Evolutionary conservation across 2,113 vertebrate genomes (phyloP).

Genomic region (Cebus imitator): DNA sequence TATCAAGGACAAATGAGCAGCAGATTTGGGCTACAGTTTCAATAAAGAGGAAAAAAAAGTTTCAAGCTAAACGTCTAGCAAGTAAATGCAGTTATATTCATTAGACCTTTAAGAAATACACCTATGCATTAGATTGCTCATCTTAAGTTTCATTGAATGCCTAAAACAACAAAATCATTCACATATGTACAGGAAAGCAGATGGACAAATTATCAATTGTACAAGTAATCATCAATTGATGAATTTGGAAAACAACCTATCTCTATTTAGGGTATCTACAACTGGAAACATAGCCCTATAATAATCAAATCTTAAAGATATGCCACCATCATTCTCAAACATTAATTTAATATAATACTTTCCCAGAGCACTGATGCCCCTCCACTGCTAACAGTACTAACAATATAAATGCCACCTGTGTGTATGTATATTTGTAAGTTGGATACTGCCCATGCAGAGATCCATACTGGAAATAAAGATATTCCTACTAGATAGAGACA

Average conservation of each 20-base stretch:
- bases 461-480: neutral
- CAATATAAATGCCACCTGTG: neutral
- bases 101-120: constrained; percentile 17
- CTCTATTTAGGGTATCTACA: neutral
- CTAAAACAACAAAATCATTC: neutral
- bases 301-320: constrained; percentile 36
- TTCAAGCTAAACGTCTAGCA: constrained; percentile 24
- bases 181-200: neutral
- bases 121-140: neutral
- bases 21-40: constrained; percentile 89
- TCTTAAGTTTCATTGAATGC: neutral
- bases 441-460: neutral
- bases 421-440: neutral
- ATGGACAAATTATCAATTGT: neutral
- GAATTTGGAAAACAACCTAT: neutral
- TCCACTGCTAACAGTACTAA: neutral
- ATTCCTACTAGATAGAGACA: neutral
- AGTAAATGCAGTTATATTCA: constrained; percentile 44
- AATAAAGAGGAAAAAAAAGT: constrained; percentile 40
- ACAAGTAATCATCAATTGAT: neutral
- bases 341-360: neutral
- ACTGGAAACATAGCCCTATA: neutral
- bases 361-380: neutral
- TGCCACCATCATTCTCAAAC: neutral
- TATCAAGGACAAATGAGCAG: constrained; percentile 92